Base-by-base conservation (phyloP, 2,797 vertebrate species). In the Thamnophis elegans region DNA sequence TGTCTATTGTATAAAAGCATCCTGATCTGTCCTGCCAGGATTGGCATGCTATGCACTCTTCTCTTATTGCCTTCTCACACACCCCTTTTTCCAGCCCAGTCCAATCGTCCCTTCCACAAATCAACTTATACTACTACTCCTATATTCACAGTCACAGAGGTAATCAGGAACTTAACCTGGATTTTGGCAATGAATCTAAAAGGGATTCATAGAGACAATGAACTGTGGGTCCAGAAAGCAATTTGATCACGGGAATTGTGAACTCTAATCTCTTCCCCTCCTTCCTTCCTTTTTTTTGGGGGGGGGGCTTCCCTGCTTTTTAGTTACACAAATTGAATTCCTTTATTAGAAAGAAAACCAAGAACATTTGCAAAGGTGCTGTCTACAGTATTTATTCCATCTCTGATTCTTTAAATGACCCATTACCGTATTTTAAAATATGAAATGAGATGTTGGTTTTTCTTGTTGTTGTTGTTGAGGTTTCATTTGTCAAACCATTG, bases 401-500 rank as follows among this genome's bases (percentile, higher is more conserved):
- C 42, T 42, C 28, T 73, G 91, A 88, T 94, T 95, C 92, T 51
- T 94, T 94, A 96, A 95, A 94, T 93, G 36, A 95, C 89, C 26
- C 94, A 91, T 93, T 94, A 51, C 94, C 58, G 93, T 96, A 96
- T 96, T 95, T 92, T 95, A 96, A 90, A 89, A 82, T 91, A 93
- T 94, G 94, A 95, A 96, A 94, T 95, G 90, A 95, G 92, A 90
- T 93, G 51, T 82, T 90, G 92, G 22, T 32, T 26, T 94, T 68
- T 65, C 11, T 65, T 59, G 20, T 68, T 68, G 25, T 26, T 55
- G 55, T 60, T 25, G 4, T 65, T 59, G 47, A 47, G 47, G 85
- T 92, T 90, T 42, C 92, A 93, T 97, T 90, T 93, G 94, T 89
- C 73, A 95, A 95, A 95, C 92, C 94, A 96, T 96, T 97, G 94